Conservation (phyloP, 30 jellyfish, hydroid and myxozoan species). For the Hydra vulgaris region DNA sequence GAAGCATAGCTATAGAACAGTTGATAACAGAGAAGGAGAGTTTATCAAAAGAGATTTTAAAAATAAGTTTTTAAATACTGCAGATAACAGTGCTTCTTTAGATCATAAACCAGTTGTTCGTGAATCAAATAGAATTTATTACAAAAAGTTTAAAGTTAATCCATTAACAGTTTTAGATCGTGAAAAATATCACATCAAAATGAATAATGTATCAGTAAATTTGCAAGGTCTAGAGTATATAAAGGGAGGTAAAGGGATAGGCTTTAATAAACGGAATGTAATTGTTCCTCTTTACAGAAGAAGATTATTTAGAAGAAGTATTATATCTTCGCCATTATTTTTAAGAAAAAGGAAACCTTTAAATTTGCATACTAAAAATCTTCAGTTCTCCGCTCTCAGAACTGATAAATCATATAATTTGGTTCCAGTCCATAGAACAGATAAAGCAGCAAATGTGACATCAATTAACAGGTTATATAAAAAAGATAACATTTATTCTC, state of each 20-base stretch:
- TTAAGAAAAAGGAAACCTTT: background rate
- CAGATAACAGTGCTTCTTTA: background rate
- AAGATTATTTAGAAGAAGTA: background rate
- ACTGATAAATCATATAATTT: no score
- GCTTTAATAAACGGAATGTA: background rate
- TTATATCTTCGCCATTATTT: background rate
- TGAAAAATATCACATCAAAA: background rate
- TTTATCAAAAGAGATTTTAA: background rate
- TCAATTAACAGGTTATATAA: no score
- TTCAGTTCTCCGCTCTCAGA: background rate
- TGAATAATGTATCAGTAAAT: background rate
- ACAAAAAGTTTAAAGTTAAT: background rate
- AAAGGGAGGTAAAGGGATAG: background rate
- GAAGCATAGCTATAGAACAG: background rate
- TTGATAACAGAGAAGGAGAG: background rate
- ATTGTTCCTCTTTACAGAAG: background rate
- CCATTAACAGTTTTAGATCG: background rate
- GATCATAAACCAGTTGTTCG: no score
- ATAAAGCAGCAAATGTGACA: no score
- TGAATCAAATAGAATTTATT: background rate
- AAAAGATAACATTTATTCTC: no score
- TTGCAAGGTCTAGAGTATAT: background rate
- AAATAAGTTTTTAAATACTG: no score
- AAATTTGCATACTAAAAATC: background rate
- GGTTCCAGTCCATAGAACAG: no score